phyloP scores from a whole-genome alignment of 1,140 invertebrate species.

The Leptonema lineaticorne region DNA sequence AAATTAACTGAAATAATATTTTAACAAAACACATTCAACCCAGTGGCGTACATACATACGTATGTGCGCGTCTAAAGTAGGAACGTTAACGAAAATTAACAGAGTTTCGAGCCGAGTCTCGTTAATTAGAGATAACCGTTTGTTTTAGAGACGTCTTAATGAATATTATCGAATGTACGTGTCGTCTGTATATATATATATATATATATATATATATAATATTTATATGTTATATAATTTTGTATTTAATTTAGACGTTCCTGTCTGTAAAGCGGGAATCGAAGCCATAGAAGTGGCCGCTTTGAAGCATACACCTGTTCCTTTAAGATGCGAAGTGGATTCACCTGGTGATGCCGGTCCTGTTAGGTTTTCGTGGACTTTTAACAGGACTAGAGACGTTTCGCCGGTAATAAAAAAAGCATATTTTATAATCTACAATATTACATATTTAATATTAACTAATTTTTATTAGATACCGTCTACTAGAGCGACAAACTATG shows the following conservation, averaged over 20 bases:
- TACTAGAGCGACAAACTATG: constrained; percentile 54
- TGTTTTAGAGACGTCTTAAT: no score
- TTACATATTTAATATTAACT: not conserved
- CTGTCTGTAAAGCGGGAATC: constrained; percentile 25
- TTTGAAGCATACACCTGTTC: constrained; percentile 19
- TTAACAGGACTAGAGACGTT: constrained; percentile 73
- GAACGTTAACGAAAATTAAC: no score
- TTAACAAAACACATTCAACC: no score
- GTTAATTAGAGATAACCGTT: no score
- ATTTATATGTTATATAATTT: not conserved
- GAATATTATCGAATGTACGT: no score
- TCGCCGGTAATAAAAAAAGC: constrained; percentile 56
- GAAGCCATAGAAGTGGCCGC: constrained; percentile 30
- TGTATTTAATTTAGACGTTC: constrained; percentile 27
- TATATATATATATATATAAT: no score
- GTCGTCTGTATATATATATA: no score
- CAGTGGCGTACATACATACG: no score
- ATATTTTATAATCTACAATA: not conserved
- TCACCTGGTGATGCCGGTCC: constrained; percentile 74
- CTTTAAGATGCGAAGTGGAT: constrained; percentile 73
- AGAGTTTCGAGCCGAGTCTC: no score
- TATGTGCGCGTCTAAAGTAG: no score
- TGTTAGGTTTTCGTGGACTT: constrained; percentile 76
- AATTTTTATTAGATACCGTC: constrained; percentile 49
- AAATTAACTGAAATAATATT: no score